Conservation (phyloP, 2,113 vertebrate genomes). For the Chaenogobius annularis region DNA sequence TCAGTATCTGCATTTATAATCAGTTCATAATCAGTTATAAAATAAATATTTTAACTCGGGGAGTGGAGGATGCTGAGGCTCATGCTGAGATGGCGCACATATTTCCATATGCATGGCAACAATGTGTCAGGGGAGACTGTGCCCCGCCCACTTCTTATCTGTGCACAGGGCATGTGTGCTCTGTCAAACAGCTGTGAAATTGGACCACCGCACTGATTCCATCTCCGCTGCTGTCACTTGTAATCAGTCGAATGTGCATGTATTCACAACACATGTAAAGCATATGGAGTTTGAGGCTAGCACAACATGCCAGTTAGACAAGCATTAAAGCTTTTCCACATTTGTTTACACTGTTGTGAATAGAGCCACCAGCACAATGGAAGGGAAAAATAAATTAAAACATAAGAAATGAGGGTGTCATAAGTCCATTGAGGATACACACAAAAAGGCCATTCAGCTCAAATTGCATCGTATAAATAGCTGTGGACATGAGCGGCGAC, state of each 20-base stretch:
- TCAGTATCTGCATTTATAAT: too few relatives aligned
- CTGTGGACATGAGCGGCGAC: constrained; percentile 43
- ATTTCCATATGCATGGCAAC: constrained; percentile 27
- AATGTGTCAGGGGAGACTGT: not conserved
- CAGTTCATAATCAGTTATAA: not conserved
- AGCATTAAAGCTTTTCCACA: constrained; percentile 27
- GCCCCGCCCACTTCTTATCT: constrained; percentile 17
- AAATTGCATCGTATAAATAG: constrained; percentile 63
- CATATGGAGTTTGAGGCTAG: constrained; percentile 6
- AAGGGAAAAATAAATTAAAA: constrained; percentile 51
- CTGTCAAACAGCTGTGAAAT: constrained; percentile 25
- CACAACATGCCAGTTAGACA: constrained; percentile 29
- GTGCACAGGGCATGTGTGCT: constrained; percentile 22
- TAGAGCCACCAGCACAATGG: constrained; percentile 13
- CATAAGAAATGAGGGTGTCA: constrained; percentile 51
- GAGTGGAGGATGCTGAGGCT: constrained; percentile 24
- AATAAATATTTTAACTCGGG: constrained; percentile 4
- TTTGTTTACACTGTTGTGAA: constrained; percentile 41
- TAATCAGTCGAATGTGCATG: not conserved
- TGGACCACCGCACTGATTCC: constrained; percentile 48
- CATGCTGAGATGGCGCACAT: constrained; percentile 26
- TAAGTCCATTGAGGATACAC: constrained; percentile 53
- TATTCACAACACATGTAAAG: not conserved
- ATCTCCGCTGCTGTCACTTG: constrained; percentile 17
- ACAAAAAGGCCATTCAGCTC: constrained; percentile 62